Evolutionary conservation across 2,797 vertebrate species (phyloP).

Genomic region (Gallirallus australis): DNA sequence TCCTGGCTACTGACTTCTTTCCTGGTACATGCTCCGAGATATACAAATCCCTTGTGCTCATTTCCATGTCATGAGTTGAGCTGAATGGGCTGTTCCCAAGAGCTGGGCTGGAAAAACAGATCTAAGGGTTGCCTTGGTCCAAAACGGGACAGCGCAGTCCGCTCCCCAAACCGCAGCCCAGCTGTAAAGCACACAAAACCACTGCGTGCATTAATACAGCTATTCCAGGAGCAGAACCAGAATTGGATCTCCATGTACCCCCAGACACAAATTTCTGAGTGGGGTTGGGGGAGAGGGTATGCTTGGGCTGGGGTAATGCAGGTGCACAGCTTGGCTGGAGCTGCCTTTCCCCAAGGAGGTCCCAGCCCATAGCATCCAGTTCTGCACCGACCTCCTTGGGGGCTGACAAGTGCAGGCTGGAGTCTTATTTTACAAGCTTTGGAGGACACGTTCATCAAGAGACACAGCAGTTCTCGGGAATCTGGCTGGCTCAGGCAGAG

Average conservation of each 20-base stretch:
- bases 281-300: neutral
- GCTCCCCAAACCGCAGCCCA: neutral
- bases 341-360: neutral
- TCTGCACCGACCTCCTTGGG: neutral
- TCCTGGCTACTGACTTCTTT: neutral
- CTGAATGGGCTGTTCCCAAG: neutral
- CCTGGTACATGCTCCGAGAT: neutral
- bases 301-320: neutral
- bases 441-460: neutral
- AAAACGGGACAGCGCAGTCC: neutral
- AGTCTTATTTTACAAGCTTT: neutral
- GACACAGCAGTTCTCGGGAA: slow-evolving; percentile 16
- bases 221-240: neutral
- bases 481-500: slow-evolving; percentile 44
- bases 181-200: neutral
- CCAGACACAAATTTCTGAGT: neutral
- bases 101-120: neutral
- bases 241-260: accelerated
- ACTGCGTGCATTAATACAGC: neutral
- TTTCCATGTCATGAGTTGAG: neutral
- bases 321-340: neutral
- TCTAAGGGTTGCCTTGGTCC: neutral
- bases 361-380: neutral
- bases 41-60: neutral
- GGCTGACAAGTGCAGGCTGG: accelerated